A percentile compares a stretch with the other conserved stretches of the same genome.
phyloP scores from a whole-genome alignment of 1,140 invertebrate species.

The Drosophila burlai region DNA sequence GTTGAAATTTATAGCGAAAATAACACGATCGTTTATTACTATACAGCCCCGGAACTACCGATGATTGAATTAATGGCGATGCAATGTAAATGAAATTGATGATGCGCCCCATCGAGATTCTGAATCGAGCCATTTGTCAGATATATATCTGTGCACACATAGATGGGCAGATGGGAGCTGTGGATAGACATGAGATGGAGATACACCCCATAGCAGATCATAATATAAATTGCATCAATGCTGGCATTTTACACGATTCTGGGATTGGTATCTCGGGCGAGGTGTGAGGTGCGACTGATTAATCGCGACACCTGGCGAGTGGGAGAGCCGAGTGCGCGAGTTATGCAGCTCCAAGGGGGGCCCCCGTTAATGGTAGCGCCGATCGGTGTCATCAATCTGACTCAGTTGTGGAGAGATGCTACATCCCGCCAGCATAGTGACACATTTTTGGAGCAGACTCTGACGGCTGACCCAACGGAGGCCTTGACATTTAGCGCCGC shows the following conservation, averaged over 20 bases:
- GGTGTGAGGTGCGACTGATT: slow-evolving; percentile 53
- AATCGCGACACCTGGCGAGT: slow-evolving; percentile 71
- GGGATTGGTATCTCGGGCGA: slow-evolving; percentile 57
- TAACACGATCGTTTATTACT: slow-evolving; percentile 33
- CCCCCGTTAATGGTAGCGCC: slow-evolving; percentile 48
- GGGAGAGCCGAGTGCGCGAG: slow-evolving; percentile 43
- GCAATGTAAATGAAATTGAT: slow-evolving; percentile 45
- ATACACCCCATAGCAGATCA: slow-evolving; percentile 32
- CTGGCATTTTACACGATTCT: slow-evolving; percentile 80
- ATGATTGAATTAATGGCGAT: slow-evolving; percentile 47
- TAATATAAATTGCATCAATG: slow-evolving; percentile 53
- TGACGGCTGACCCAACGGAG: slow-evolving; percentile 10
- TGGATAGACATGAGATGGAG: slow-evolving; percentile 1
- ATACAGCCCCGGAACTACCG: slow-evolving; percentile 24
- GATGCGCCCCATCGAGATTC: slow-evolving; percentile 45
- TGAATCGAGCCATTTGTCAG: slow-evolving; percentile 45
- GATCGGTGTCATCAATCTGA: slow-evolving; percentile 62
- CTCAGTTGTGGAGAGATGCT: slow-evolving; percentile 11
- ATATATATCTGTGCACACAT: slow-evolving; percentile 16
- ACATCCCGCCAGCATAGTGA: slow-evolving; percentile 29
- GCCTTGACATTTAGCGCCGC: slow-evolving; percentile 69
- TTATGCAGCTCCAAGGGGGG: slow-evolving; percentile 36
- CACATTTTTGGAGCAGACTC: slow-evolving; percentile 54
- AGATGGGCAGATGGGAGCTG: slow-evolving; percentile 3
- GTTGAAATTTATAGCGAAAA: slow-evolving; percentile 32